Evolutionary conservation across 2,888 invertebrate genomes (phyloP).

Genomic region (Drosophila villosipedis): DNA sequence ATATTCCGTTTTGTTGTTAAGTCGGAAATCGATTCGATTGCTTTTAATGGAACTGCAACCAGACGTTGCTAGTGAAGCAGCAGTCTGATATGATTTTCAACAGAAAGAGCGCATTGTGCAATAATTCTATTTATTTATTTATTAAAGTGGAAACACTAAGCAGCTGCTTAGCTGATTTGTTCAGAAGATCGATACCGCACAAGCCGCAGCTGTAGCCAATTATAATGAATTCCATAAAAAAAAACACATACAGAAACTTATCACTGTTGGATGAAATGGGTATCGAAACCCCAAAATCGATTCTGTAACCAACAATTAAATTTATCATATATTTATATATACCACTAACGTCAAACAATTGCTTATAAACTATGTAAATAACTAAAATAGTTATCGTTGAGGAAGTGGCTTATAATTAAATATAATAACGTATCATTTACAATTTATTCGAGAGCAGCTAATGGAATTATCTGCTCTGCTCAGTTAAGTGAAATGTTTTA

Average conservation of each 20-base stretch:
- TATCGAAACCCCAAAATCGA: background rate
- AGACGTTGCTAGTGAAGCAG: background rate
- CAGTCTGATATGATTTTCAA: conserved; percentile 1
- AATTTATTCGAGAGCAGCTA: background rate
- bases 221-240: conserved; percentile 6
- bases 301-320: background rate
- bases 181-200: background rate
- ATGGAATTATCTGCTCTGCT: background rate
- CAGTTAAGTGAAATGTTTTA: background rate
- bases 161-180: background rate
- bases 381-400: background rate
- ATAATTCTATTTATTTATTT: background rate
- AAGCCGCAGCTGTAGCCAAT: conserved; percentile 9
- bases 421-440: background rate
- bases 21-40: background rate
- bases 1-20: conserved; percentile 6
- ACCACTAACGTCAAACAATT: background rate
- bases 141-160: background rate
- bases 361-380: no score
- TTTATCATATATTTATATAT: background rate
- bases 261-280: background rate
- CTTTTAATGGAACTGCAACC: background rate
- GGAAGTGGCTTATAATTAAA: background rate
- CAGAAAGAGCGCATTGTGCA: conserved; percentile 6
- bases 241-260: background rate